phyloP scores from a whole-genome alignment of 2,888 invertebrate genomes.

The Ganaspis brasiliensis region DNA sequence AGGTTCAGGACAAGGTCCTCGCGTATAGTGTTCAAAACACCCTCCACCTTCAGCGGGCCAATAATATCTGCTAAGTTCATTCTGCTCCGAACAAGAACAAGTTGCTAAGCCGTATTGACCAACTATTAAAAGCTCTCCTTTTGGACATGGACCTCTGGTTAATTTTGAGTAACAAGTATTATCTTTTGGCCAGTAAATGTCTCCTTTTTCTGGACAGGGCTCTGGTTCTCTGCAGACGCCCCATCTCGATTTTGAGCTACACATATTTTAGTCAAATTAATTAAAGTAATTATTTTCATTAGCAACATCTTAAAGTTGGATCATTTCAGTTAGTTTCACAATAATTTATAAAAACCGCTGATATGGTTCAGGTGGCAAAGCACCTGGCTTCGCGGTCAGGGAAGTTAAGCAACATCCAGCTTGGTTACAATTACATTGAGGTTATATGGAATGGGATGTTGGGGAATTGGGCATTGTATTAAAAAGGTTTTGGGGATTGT shows the following conservation, averaged over 20 bases:
- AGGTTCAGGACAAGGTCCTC: slow-evolving; percentile 89
- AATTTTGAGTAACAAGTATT: slow-evolving; percentile 88
- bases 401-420: too few relatives aligned
- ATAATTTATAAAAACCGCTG: too few relatives aligned
- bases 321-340: too few relatives aligned
- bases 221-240: slow-evolving; percentile 88
- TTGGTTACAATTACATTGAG: too few relatives aligned
- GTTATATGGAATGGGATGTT: too few relatives aligned
- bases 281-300: too few relatives aligned
- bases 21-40: slow-evolving; percentile 89
- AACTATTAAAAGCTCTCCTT: slow-evolving; percentile 86
- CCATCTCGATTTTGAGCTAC: slow-evolving; percentile 84
- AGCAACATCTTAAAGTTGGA: too few relatives aligned
- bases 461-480: too few relatives aligned
- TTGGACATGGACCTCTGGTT: slow-evolving; percentile 89
- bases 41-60: slow-evolving; percentile 84
- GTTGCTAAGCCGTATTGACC: slow-evolving; percentile 85
- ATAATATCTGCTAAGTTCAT: slow-evolving; percentile 82
- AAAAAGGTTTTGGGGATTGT: too few relatives aligned
- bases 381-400: too few relatives aligned
- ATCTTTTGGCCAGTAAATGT: slow-evolving; percentile 90
- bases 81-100: slow-evolving; percentile 84
- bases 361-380: too few relatives aligned
- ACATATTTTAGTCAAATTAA: slow-evolving; percentile 25
- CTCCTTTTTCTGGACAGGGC: slow-evolving; percentile 84